Base-by-base conservation (phyloP, 2,113 vertebrate genomes). In the Trogon melanurus region DNA sequence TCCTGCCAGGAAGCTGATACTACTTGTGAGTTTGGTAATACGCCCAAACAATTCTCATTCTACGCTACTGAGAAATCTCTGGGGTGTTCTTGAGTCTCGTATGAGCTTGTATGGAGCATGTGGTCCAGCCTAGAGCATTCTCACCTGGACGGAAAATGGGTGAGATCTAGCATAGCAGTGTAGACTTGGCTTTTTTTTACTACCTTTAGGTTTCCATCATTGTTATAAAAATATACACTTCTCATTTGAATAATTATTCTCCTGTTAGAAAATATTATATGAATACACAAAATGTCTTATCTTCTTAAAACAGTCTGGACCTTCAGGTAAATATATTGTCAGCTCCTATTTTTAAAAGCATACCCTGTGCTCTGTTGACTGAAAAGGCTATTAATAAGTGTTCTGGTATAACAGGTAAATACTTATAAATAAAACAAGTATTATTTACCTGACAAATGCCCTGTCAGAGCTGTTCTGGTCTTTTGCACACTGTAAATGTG, bases 381-480 rank as follows among this genome's bases (percentile, higher is more conserved):
- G 26, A 32, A 88, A 94, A 87, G 25, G 3, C 3, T 69, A 25
- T 88, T 88, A 75, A 83, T 70, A 80, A 73, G 3, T 53, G 44
- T 89, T 91, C 74, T 1, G 2, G 21, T 62, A 60, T 17, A 62
- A 50, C 34, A 81, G 26, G 34, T 23, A 81, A 96, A 94, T 95
- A 91, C 85, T 93, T 86, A 60, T 72, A 89, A 92, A 85, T 91
- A 95, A 83, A 76, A 19, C 19, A 72, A 0, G 0, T 53, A 38
- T 53, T 93, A 60, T 97, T 92, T 96, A 85, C 29, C 45, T 93
- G 58, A 90, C 74, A 86, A 93, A 95, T 86, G 21, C 16, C 38
- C 25, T 72, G 38, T 45, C 67, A 76, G 27, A 74, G n/a, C 6
- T 60, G 10, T 87, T 90, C 64, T 89, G 58, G 27, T 79, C 19